Conservation (phyloP, 2,888 invertebrate genomes). For the Azorinus chamasolen region DNA sequence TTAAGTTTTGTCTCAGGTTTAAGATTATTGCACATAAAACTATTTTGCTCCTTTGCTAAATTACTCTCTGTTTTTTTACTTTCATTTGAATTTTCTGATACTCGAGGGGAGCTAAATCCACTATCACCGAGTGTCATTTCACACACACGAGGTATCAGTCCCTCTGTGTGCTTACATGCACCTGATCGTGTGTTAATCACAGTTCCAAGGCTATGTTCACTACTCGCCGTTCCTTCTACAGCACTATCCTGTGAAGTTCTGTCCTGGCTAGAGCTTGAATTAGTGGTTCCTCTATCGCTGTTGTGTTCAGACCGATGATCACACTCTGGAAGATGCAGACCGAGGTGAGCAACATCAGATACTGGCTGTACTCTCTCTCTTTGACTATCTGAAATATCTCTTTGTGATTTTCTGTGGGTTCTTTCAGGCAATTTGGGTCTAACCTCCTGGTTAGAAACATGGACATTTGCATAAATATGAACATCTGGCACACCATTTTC, state of each 20-base stretch:
- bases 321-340: constrained; percentile 24
- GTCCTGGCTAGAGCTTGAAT: constrained; percentile 54
- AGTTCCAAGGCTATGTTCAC: constrained; percentile 76
- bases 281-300: constrained; percentile 47
- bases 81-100: constrained; percentile 57
- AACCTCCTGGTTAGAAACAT: constrained; percentile 36
- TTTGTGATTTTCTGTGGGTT: constrained; percentile 20
- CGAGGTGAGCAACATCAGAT: not conserved
- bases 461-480: constrained; percentile 65
- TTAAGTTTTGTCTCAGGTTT: constrained; percentile 39
- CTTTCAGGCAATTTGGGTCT: constrained; percentile 53
- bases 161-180: constrained; percentile 55
- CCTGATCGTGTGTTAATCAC: constrained; percentile 60
- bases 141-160: constrained; percentile 58
- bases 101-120: constrained; percentile 78
- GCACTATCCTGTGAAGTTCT: constrained; percentile 60
- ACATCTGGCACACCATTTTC: constrained; percentile 13
- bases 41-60: constrained; percentile 35
- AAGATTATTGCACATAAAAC: constrained; percentile 63
- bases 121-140: constrained; percentile 76
- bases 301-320: constrained; percentile 47
- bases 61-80: constrained; percentile 39
- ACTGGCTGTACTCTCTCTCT: not conserved
- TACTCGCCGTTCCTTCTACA: constrained; percentile 64
- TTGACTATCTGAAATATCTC: not conserved